Evolutionary conservation across 2,113 vertebrate species (phyloP), one percentile per base, ranked within the genome.

Genomic region (Gavia stellata): DNA sequence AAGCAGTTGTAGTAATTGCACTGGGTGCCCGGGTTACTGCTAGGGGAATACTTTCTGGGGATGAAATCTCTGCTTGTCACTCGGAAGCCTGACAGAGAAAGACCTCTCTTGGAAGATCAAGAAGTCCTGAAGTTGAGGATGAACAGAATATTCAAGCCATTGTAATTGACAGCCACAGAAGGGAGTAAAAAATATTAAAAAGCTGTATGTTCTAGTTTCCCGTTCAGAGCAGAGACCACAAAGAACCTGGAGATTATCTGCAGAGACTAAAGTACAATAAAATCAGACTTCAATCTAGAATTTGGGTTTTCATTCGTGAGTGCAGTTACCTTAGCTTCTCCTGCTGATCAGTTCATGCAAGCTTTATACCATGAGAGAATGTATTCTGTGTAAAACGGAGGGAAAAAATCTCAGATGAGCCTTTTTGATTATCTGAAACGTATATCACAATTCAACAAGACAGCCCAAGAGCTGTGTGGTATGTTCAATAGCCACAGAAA

Each of bases 351-450:
- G 61, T 34, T 80, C 52, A 44, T 17, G 44, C 40, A 89, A 88
- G 34, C 26, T 86, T 92, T 93, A 24, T 67, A 67, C 12, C 47
- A 52, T 4, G 17, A 94, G 20, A 71, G 18, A 81, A 62, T 14
- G 11, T 34, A 70, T 65, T 93, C 80, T 87, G 36, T n/a, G 50
- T 61, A 78, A 83, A 28, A n/a, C 2, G 9, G 23, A 23, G 10
- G 29, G 4, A 29, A 19, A 47, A 84, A 78, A 45, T 16, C 50
- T 86, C 63, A 65, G 56, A 65, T 49, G 49, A 82, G 33, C 59
- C 36, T 68, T 89, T 92, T 91, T 94, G 85, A 75, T 83, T 79
- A 91, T 96, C 91, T 86, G 65, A 92, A 94, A 90, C 44, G 65
- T n/a, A 38, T 15, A 85, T 82, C 34, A 26, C 77, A 92, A 91